Conservation (phyloP, 2,888 invertebrate genomes). For the Agrochola lychnidis region DNA sequence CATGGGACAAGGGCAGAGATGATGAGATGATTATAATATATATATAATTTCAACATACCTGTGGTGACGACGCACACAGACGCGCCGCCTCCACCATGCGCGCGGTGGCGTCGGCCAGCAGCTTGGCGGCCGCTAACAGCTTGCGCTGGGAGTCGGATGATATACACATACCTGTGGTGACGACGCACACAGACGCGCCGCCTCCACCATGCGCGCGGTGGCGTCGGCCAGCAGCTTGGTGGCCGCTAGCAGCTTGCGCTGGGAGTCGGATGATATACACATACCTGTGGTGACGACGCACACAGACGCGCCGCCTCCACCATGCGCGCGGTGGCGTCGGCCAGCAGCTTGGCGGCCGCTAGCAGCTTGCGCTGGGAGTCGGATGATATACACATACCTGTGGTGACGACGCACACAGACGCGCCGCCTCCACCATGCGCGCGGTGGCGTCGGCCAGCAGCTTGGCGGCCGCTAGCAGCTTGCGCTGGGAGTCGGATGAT, state of each 20-base stretch:
- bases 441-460: conserved; percentile 98
- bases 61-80: conserved; percentile 95
- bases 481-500: conserved; percentile 95
- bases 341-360: conserved; percentile 98
- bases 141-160: conserved; percentile 96
- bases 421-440: conserved; percentile 98
- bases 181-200: conserved; percentile 96
- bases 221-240: conserved; percentile 99
- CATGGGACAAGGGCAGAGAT: too few species aligned
- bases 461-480: conserved; percentile 98
- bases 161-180: too few species aligned
- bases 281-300: conserved; percentile 83
- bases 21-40: too few species aligned
- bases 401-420: conserved; percentile 93
- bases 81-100: conserved; percentile 99
- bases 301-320: conserved; percentile 99
- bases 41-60: conserved; percentile 66
- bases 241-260: conserved; percentile 97
- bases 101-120: conserved; percentile 98
- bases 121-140: conserved; percentile 98
- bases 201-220: conserved; percentile 99
- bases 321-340: conserved; percentile 99
- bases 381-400: conserved; percentile 83
- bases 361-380: conserved; percentile 97
- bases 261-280: conserved; percentile 93